Evolutionary conservation across 2,888 invertebrate genomes (phyloP).

Genomic region (Caenorhabditis sp.): DNA sequence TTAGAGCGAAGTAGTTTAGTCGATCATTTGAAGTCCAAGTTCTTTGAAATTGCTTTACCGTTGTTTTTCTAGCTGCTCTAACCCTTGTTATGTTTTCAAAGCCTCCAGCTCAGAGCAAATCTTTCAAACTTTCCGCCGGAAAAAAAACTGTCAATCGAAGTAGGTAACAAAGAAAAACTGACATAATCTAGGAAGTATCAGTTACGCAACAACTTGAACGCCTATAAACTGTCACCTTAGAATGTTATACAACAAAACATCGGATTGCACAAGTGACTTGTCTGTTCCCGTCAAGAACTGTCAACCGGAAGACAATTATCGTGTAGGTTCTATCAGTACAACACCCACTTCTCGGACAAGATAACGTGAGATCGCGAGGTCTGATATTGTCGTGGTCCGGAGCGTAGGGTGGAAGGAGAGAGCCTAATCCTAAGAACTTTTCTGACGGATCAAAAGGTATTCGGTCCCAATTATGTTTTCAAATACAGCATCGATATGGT

Average conservation of each 20-base stretch:
- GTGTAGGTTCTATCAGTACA: slow-evolving; percentile 61
- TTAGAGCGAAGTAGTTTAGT: too few species aligned
- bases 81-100: too few species aligned
- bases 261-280: slow-evolving; percentile 58
- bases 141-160: too few species aligned
- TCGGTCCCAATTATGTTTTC: neutral
- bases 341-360: slow-evolving; percentile 48
- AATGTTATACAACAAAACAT: slow-evolving; percentile 46
- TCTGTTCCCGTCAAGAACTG: slow-evolving; percentile 60
- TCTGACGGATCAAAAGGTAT: neutral
- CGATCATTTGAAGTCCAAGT: too few species aligned
- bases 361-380: slow-evolving; percentile 44
- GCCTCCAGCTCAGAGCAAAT: too few species aligned
- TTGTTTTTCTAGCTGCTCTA: too few species aligned
- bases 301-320: slow-evolving; percentile 66
- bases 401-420: neutral
- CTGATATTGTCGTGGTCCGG: slow-evolving; percentile 15
- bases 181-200: neutral
- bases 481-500: too few species aligned
- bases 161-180: too few species aligned
- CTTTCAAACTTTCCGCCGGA: too few species aligned
- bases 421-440: slow-evolving; percentile 40
- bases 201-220: neutral
- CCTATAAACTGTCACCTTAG: slow-evolving; percentile 31
- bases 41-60: too few species aligned